phyloP scores from a whole-genome alignment of 2,113 vertebrate species.

The Dicrurus megarhynchus region DNA sequence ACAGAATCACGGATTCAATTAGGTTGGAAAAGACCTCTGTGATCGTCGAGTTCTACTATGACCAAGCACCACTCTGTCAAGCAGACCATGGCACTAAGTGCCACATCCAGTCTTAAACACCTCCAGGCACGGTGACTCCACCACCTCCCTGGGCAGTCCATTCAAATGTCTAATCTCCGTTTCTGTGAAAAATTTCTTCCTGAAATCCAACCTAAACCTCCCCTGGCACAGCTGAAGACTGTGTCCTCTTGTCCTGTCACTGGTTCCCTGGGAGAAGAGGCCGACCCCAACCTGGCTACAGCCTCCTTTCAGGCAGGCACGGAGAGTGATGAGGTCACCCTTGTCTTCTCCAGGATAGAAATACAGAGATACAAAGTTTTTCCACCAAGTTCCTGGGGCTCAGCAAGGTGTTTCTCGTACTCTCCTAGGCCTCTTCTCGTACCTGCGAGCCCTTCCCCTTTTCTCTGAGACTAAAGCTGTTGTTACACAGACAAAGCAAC shows the following conservation, averaged over 20 bases:
- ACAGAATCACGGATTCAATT: accelerated
- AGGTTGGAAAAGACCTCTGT: not conserved
- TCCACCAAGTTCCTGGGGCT: not conserved
- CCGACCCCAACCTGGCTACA: accelerated
- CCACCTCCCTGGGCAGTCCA: not conserved
- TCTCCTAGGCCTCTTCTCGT: not conserved
- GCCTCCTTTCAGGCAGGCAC: not conserved
- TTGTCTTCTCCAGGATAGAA: not conserved
- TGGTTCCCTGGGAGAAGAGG: not conserved
- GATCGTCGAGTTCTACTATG: no score
- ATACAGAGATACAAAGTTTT: not conserved
- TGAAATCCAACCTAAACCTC: no score
- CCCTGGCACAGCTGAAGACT: accelerated
- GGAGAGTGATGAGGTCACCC: not conserved
- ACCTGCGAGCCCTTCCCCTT: not conserved
- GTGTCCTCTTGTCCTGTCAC: accelerated
- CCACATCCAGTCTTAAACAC: not conserved
- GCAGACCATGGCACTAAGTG: not conserved
- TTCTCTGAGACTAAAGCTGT: not conserved
- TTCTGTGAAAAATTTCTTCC: not conserved
- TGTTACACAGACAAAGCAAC: not conserved
- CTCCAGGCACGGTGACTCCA: no score
- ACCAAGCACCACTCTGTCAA: no score
- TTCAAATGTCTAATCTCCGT: no score
- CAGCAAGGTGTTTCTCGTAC: not conserved